Percentiles rank a stretch among this genome's conserved stretches.
Conservation (phyloP, 2,888 invertebrate species). For the Linyphia triangularis region DNA sequence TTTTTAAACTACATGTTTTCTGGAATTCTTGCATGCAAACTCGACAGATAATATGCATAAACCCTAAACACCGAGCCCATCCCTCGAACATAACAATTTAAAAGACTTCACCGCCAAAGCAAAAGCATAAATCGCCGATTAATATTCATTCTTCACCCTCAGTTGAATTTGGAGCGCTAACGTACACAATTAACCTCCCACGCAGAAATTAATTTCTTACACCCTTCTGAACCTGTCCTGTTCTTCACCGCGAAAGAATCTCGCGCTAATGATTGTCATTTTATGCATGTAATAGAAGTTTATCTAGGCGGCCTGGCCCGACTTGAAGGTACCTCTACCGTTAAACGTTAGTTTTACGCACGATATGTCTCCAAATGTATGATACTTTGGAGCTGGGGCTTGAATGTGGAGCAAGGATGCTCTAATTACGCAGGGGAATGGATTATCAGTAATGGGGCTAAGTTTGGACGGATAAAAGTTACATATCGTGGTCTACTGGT, state of each 20-base stretch:
- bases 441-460: not conserved
- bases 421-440: slow-evolving; percentile 18
- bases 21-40: too few species aligned
- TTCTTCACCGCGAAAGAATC: slow-evolving; percentile 32
- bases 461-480: slow-evolving; percentile 4
- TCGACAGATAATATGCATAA: too few species aligned
- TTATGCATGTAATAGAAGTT: slow-evolving; percentile 45
- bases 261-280: slow-evolving; percentile 53
- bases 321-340: not conserved
- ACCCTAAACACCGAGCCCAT: too few species aligned
- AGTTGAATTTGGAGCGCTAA: slow-evolving; percentile 22
- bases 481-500: too few species aligned
- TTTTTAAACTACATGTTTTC: too few species aligned
- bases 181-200: slow-evolving; percentile 40
- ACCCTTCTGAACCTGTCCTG: slow-evolving; percentile 21
- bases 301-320: slow-evolving; percentile 4
- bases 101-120: not conserved
- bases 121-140: slow-evolving; percentile 23
- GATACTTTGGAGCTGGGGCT: slow-evolving; percentile 11
- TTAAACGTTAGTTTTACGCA: slow-evolving; percentile 49
- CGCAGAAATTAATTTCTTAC: slow-evolving; percentile 52
- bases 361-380: slow-evolving; percentile 45
- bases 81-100: not conserved
- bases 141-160: slow-evolving; percentile 44
- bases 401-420: not conserved